Percentiles rank a stretch among this genome's conserved stretches.
phyloP scores from a whole-genome alignment of 1,140 invertebrate genomes.

The Yoshiicerus persimilis region DNA sequence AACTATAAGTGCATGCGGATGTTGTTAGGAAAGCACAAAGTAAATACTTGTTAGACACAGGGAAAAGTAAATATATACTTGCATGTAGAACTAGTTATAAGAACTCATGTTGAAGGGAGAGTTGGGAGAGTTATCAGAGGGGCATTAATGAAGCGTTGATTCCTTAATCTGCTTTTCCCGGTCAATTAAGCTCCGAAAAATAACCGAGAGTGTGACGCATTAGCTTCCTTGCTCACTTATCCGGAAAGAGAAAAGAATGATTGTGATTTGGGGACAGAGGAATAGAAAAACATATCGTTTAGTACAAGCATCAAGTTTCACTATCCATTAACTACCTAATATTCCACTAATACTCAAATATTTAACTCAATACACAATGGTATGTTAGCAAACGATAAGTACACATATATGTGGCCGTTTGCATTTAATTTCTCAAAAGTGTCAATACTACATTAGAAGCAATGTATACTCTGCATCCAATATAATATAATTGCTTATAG shows the following conservation, averaged over 20 bases:
- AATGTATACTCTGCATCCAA: too few relatives aligned
- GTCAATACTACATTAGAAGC: too few relatives aligned
- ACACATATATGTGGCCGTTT: too few relatives aligned
- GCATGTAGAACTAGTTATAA: too few relatives aligned
- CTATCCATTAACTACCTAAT: too few relatives aligned
- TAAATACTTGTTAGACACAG: neutral
- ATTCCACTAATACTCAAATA: too few relatives aligned
- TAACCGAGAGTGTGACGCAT: conserved; percentile 27
- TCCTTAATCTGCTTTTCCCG: conserved; percentile 49
- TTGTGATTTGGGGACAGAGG: neutral
- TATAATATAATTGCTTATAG: too few relatives aligned
- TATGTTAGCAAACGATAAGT: too few relatives aligned
- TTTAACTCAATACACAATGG: too few relatives aligned
- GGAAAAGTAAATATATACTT: neutral
- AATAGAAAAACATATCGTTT: neutral
- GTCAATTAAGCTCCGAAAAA: conserved; percentile 47
- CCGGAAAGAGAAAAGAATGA: neutral
- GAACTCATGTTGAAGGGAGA: too few relatives aligned
- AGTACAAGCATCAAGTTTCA: neutral
- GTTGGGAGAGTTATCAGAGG: conserved; percentile 34
- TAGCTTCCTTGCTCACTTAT: neutral
- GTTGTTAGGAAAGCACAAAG: neutral
- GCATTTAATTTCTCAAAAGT: too few relatives aligned
- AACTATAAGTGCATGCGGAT: too few relatives aligned
- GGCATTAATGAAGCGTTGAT: conserved; percentile 49